Conservation (phyloP, 1,140 invertebrate species). For the Drosophila virilis region DNA sequence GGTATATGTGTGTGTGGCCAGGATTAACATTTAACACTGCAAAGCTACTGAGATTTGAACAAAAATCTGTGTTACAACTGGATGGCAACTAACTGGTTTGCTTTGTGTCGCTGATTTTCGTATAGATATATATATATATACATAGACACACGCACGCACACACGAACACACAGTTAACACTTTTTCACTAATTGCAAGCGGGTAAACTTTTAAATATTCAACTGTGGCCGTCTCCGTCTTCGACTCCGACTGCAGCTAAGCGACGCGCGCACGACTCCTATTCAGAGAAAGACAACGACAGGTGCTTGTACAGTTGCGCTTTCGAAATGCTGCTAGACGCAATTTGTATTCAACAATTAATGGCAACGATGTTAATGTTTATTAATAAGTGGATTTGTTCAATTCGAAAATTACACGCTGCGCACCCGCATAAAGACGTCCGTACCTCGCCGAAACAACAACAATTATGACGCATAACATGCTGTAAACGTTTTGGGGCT, state of each 20-base stretch:
- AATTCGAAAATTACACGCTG: slow-evolving; percentile 23
- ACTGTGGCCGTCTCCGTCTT: slow-evolving; percentile 27
- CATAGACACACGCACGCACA: neutral
- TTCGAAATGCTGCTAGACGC: neutral
- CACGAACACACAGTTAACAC: slow-evolving; percentile 36
- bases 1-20: slow-evolving; percentile 22
- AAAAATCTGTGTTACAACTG: slow-evolving; percentile 34
- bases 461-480: slow-evolving; percentile 41
- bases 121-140: neutral
- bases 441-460: slow-evolving; percentile 38
- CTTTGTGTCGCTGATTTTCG: slow-evolving; percentile 47
- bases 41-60: slow-evolving; percentile 42
- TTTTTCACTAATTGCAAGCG: slow-evolving; percentile 59
- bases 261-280: slow-evolving; percentile 44
- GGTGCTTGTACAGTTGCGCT: slow-evolving; percentile 18
- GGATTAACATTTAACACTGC: slow-evolving; percentile 18
- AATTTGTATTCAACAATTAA: slow-evolving; percentile 7
- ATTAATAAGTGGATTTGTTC: slow-evolving; percentile 34
- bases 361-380: slow-evolving; percentile 19
- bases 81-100: slow-evolving; percentile 67
- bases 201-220: slow-evolving; percentile 46
- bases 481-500: slow-evolving; percentile 31
- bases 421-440: slow-evolving; percentile 49
- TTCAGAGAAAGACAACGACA: slow-evolving; percentile 5
- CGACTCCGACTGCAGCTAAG: slow-evolving; percentile 27